phyloP scores from a whole-genome alignment of 23 tunicate species.

The Corella eumyota region DNA sequence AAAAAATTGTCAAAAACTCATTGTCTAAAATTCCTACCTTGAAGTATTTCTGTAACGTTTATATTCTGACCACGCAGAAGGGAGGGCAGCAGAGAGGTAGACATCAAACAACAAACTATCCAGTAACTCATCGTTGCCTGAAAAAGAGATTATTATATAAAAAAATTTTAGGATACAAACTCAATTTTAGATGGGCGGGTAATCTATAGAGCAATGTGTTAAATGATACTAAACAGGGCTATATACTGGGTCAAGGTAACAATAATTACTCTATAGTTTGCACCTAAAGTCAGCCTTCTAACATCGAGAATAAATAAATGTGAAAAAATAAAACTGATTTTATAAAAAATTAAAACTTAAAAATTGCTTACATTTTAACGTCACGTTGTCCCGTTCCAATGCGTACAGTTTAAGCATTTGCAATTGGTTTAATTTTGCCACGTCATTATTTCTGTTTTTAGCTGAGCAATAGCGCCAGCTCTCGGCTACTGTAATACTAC shows the following conservation, averaged over 20 bases:
- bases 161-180: too few species aligned
- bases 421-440: conserved; percentile 27
- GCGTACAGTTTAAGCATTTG: conserved; percentile 40
- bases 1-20: background rate
- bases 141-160: background rate
- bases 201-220: too few species aligned
- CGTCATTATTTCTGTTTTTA: background rate
- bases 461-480: conserved; percentile 50
- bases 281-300: too few species aligned
- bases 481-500: conserved; percentile 32
- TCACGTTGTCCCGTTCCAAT: conserved; percentile 5
- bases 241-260: too few species aligned
- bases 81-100: conserved; percentile 35
- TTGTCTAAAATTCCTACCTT: conserved; percentile 3
- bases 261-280: too few species aligned
- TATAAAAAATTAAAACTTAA: too few species aligned
- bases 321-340: too few species aligned
- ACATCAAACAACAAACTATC: conserved; percentile 52
- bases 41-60: conserved; percentile 12
- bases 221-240: too few species aligned
- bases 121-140: conserved; percentile 58
- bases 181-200: too few species aligned
- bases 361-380: conserved; percentile 29
- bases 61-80: conserved; percentile 49
- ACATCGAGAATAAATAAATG: too few species aligned